These are phyloP conservation scores for Acanthochromis polyacanthus DNA, from an alignment of 2,113 vertebrate genomes.

Conservation along the genomic window DNA sequence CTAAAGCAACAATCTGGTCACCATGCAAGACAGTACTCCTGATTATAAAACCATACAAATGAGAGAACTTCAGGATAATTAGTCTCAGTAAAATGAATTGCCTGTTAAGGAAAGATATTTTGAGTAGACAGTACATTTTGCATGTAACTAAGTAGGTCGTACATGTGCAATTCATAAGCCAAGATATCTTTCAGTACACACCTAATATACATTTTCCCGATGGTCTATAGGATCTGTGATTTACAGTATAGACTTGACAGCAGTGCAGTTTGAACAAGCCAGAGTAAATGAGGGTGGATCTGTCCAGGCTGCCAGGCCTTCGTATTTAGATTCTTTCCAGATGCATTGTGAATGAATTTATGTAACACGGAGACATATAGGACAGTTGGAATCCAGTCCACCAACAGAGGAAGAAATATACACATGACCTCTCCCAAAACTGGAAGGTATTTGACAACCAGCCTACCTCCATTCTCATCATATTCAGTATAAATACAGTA, in stretches of 20 bases:
- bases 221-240: slow-evolving; percentile 25
- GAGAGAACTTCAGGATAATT: no score
- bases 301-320: slow-evolving; percentile 18
- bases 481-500: not conserved
- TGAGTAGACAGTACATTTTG: no score
- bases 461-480: not conserved
- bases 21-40: not conserved
- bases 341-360: slow-evolving; percentile 60
- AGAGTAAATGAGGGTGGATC: slow-evolving; percentile 37
- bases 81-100: no score
- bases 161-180: not conserved
- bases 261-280: slow-evolving; percentile 16
- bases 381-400: slow-evolving; percentile 12
- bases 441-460: not conserved
- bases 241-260: slow-evolving; percentile 13
- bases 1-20: not conserved
- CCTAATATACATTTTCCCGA: not conserved
- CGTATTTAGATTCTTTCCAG: slow-evolving; percentile 69
- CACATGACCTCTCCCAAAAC: slow-evolving; percentile 3
- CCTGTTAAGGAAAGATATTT: no score
- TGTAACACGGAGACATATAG: slow-evolving; percentile 28
- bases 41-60: not conserved
- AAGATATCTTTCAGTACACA: not conserved
- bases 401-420: not conserved
- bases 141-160: not conserved